phyloP scores from a whole-genome alignment of 2,888 invertebrate genomes.

The Latrodectus elegans region DNA sequence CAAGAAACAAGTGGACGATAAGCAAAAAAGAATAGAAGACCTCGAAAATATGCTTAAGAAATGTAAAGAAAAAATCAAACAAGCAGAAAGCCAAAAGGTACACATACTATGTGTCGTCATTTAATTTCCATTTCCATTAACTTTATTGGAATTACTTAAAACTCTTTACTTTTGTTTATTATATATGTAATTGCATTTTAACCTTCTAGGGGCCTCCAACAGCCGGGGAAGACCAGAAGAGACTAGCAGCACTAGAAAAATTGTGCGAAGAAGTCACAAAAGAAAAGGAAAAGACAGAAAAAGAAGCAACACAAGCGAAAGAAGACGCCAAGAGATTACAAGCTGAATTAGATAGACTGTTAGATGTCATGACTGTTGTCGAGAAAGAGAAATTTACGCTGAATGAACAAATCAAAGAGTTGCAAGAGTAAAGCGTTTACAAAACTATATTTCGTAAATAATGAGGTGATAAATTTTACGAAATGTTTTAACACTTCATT shows the following conservation, averaged over 20 bases:
- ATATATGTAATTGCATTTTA: no score
- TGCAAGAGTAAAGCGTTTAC: constrained; percentile 86
- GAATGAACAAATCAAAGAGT: constrained; percentile 92
- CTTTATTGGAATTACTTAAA: neutral
- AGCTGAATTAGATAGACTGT: constrained; percentile 89
- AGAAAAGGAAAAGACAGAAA: constrained; percentile 72
- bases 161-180: neutral
- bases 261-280: constrained; percentile 72
- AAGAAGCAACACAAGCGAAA: constrained; percentile 82
- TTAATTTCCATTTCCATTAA: neutral
- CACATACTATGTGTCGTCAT: neutral
- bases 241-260: constrained; percentile 64
- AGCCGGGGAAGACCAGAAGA: constrained; percentile 34
- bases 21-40: constrained; percentile 86
- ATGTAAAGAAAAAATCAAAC: constrained; percentile 93
- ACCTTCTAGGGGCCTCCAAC: constrained; percentile 14
- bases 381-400: constrained; percentile 94
- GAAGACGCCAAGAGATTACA: constrained; percentile 88
- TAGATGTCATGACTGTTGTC: constrained; percentile 93
- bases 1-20: constrained; percentile 82
- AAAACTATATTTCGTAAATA: neutral
- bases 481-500: neutral
- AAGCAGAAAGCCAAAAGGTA: constrained; percentile 83
- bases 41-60: constrained; percentile 90
- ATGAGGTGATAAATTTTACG: neutral